These are phyloP conservation scores for Ferdinandea cuprea DNA, from an alignment of 2,888 invertebrate species.

Conservation along the genomic window DNA sequence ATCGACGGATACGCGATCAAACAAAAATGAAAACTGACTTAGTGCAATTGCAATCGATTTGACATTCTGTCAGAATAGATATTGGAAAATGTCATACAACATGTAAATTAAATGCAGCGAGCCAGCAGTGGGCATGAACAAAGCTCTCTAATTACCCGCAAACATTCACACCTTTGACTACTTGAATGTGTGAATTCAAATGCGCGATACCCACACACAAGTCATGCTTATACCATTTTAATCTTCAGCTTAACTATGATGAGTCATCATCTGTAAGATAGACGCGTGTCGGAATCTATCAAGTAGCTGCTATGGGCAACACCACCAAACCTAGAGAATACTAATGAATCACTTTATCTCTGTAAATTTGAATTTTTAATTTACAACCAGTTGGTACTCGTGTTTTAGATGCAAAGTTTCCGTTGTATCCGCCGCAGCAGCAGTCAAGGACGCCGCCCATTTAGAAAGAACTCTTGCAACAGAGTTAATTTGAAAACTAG, in stretches of 20 bases:
- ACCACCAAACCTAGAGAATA: constrained; percentile 32
- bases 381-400: constrained; percentile 30
- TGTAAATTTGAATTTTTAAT: constrained; percentile 42
- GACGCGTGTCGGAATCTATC: constrained; percentile 54
- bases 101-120: constrained; percentile 13
- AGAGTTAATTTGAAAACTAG: constrained; percentile 21
- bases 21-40: not conserved
- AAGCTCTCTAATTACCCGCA: constrained; percentile 54
- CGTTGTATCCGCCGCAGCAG: not conserved
- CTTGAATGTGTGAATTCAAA: constrained; percentile 42
- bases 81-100: constrained; percentile 31
- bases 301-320: not conserved
- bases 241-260: constrained; percentile 35
- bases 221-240: constrained; percentile 27
- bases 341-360: constrained; percentile 51
- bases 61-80: constrained; percentile 18
- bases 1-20: not conserved
- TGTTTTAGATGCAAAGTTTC: constrained; percentile 1
- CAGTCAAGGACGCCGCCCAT: constrained; percentile 45
- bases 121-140: constrained; percentile 41
- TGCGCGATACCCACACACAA: constrained; percentile 43
- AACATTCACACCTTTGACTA: constrained; percentile 48
- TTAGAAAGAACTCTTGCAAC: constrained; percentile 22
- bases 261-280: constrained; percentile 46
- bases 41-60: constrained; percentile 15